Evolutionary conservation across 2,113 vertebrate genomes (phyloP).

Genomic region (zebrafish (Danio rerio)): GRCz12tu NC_133183.1:13717001-13717500

Average conservation of each 20-base stretch:
- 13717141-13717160: constrained; percentile 16
- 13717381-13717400: not conserved
- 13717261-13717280: not conserved
- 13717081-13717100: not conserved
- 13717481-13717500: not conserved
- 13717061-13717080: not conserved
- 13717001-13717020: no score
- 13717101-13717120: not conserved
- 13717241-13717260: no score
- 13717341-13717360: not conserved
- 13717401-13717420: constrained; percentile 17
- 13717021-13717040: not conserved
- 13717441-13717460: not conserved
- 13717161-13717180: constrained; percentile 13
- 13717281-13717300: not conserved
- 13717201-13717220: not conserved
- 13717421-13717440: constrained; percentile 38
- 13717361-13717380: not conserved
- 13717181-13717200: constrained; percentile 3
- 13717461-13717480: constrained; percentile 1
- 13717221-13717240: no score
- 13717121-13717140: not conserved
- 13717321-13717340: constrained; percentile 23
- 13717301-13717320: not conserved
- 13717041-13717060: constrained; percentile 14